Evolutionary conservation across 2,888 invertebrate genomes (phyloP).

Genomic region (Mythimna vitellina): DNA sequence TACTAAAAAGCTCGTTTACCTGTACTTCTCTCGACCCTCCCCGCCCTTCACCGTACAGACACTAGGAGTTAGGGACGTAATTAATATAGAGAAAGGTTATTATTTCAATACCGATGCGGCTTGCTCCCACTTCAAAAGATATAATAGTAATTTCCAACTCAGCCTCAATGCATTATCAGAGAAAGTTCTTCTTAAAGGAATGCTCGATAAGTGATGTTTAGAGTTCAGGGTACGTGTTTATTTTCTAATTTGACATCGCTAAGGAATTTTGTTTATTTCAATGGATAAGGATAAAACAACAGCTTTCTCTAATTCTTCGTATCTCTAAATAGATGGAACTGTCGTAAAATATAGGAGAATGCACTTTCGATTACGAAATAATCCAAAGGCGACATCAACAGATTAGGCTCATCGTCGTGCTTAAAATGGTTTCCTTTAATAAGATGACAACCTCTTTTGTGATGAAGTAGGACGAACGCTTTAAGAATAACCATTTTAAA

Average conservation of each 20-base stretch:
- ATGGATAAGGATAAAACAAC: conserved; percentile 36
- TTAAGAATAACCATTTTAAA: conserved; percentile 58
- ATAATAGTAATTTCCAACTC: conserved; percentile 77
- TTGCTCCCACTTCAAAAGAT: conserved; percentile 72
- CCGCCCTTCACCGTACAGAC: conserved; percentile 73
- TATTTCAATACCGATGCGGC: conserved; percentile 80
- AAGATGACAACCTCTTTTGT: conserved; percentile 19
- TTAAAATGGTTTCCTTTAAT: conserved; percentile 25
- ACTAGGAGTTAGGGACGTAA: conserved; percentile 80
- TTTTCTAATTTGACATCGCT: conserved; percentile 61
- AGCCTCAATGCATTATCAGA: conserved; percentile 80
- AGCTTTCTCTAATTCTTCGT: conserved; percentile 17
- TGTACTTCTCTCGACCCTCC: conserved; percentile 77
- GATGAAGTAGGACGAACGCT: conserved; percentile 51
- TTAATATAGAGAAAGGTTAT: conserved; percentile 88
- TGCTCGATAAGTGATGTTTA: conserved; percentile 70
- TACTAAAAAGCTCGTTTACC: conserved; percentile 1
- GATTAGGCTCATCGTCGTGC: conserved; percentile 7
- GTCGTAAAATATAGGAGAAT: conserved; percentile 20
- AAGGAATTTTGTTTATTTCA: conserved; percentile 44
- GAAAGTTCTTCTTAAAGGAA: conserved; percentile 82
- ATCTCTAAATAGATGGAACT: not conserved
- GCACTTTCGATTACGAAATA: conserved; percentile 13
- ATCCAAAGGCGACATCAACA: conserved; percentile 6
- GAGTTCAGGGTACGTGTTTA: conserved; percentile 61